A percentile compares a stretch with the other conserved stretches of the same genome.
These are phyloP conservation scores for Eupeodes latifasciatus DNA, from an alignment of 2,888 invertebrate genomes.

Conservation along the genomic window DNA sequence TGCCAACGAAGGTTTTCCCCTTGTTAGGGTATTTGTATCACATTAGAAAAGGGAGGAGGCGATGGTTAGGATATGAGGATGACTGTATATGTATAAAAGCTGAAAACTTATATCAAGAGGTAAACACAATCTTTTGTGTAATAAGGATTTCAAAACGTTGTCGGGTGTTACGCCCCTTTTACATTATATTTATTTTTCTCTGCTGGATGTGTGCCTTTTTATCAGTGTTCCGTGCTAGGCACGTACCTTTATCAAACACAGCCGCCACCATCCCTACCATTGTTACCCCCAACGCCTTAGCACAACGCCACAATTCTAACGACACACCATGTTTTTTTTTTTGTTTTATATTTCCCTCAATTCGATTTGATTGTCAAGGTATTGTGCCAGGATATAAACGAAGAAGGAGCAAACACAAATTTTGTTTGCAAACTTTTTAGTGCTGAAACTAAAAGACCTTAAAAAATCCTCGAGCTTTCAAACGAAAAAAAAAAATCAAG, in stretches of 20 bases:
- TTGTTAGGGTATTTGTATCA: conserved; percentile 22
- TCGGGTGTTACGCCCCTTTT: conserved; percentile 36
- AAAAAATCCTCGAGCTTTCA: conserved; percentile 29
- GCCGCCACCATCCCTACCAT: background rate
- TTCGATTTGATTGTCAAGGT: conserved; percentile 52
- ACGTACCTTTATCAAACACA: conserved; percentile 40
- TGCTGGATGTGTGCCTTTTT: conserved; percentile 56
- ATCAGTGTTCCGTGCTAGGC: conserved; percentile 54
- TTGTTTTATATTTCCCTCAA: conserved; percentile 9
- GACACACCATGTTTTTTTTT: conserved; percentile 20
- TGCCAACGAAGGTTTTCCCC: conserved; percentile 29
- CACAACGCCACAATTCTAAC: too few species aligned
- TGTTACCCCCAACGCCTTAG: background rate
- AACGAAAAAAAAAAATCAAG: conserved; percentile 23
- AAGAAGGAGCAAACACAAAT: background rate
- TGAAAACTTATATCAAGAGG: conserved; percentile 63
- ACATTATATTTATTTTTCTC: conserved; percentile 38
- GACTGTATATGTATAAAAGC: background rate
- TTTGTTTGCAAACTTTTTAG: conserved; percentile 30
- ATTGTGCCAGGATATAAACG: conserved; percentile 2
- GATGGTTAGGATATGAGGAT: background rate
- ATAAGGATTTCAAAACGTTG: conserved; percentile 59
- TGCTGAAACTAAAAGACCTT: conserved; percentile 40
- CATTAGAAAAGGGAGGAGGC: background rate
- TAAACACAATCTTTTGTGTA: conserved; percentile 59